Percentiles rank a stretch among this genome's conserved stretches.
Conservation (phyloP, 2,888 invertebrate species). For the Clostera curtula region DNA sequence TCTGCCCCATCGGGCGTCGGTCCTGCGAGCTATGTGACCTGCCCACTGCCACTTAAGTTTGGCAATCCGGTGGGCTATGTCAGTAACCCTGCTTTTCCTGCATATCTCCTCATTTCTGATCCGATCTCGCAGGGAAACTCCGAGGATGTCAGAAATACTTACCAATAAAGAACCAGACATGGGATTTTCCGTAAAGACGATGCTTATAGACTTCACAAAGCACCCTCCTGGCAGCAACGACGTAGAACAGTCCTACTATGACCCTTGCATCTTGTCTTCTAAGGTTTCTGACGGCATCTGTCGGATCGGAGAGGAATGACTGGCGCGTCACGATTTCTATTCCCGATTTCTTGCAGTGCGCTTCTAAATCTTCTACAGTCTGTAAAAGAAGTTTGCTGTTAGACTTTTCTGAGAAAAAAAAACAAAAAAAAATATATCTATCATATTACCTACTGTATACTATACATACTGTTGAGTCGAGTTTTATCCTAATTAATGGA, state of each 20-base stretch:
- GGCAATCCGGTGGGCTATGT: no score
- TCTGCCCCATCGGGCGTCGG: no score
- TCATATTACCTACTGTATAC: no score
- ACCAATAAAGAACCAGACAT: slow-evolving; percentile 99
- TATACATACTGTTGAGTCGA: no score
- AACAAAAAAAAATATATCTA: no score
- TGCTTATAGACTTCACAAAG: slow-evolving; percentile 98
- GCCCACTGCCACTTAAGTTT: no score
- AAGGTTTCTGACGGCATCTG: slow-evolving; percentile 95
- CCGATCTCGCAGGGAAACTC: no score
- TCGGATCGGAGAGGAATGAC: slow-evolving; percentile 97
- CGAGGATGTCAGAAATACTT: slow-evolving; percentile 33
- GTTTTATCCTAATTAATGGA: no score
- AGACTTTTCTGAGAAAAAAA: no score
- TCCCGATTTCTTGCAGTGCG: slow-evolving; percentile 91
- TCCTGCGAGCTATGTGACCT: no score
- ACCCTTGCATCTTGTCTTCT: slow-evolving; percentile 97
- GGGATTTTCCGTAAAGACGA: slow-evolving; percentile 93
- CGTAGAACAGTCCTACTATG: slow-evolving; percentile 98
- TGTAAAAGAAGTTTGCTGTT: slow-evolving; percentile 54
- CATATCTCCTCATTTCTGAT: no score
- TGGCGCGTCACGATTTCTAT: slow-evolving; percentile 98
- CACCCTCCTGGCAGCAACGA: slow-evolving; percentile 95
- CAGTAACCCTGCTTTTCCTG: no score
- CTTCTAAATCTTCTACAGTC: slow-evolving; percentile 98